A percentile compares a stretch with the other conserved stretches of the same genome.
phyloP scores from a whole-genome alignment of 2,113 vertebrate genomes.

The Tetrax tetrax region DNA sequence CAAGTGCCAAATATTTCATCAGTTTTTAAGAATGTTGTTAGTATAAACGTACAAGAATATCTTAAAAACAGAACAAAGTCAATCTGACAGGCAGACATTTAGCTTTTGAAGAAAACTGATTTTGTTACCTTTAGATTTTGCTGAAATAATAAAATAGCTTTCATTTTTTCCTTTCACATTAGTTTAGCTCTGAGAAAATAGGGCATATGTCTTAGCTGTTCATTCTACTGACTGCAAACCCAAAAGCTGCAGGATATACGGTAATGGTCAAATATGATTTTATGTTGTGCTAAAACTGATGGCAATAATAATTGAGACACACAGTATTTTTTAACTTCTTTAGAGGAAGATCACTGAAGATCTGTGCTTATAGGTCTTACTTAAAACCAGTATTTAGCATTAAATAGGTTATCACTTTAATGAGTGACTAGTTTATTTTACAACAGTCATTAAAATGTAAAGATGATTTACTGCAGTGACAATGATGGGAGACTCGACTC shows the following conservation, averaged over 20 bases:
- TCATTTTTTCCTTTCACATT: conserved; percentile 29
- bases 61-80: conserved; percentile 33
- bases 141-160: conserved; percentile 29
- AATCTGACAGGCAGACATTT: conserved; percentile 27
- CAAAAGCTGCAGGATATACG: neutral
- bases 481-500: neutral
- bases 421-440: neutral
- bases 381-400: neutral
- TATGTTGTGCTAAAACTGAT: neutral
- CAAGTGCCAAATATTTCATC: neutral
- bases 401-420: neutral
- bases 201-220: neutral
- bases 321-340: neutral
- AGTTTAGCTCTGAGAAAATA: conserved; percentile 28
- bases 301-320: neutral
- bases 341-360: neutral
- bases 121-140: conserved; percentile 1
- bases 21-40: conserved; percentile 3
- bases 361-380: neutral
- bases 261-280: neutral
- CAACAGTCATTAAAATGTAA: neutral
- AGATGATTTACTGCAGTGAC: neutral
- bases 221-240: neutral
- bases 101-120: conserved; percentile 21
- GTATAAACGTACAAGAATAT: conserved; percentile 10